Base-by-base conservation (phyloP, 2,113 vertebrate genomes). In the Rallus limicola region DNA sequence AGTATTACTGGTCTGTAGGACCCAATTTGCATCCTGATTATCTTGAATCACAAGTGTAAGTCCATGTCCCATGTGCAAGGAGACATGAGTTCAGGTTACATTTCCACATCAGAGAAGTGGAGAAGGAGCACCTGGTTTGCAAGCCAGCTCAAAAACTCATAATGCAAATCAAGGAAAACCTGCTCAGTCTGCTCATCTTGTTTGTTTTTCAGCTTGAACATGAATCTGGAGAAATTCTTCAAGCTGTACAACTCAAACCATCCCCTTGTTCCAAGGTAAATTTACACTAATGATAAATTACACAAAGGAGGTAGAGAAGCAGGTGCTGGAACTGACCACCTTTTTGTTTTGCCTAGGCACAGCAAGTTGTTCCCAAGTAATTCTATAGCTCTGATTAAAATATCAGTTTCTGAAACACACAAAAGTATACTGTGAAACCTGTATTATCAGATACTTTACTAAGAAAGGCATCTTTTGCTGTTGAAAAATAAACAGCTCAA, bases 351-450 rank as follows among this genome's bases (percentile, higher is more conserved):
- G 69, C 33, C n/a, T 19, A 67, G 19, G 33, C 33, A 85, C 46
- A 87, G 46, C 12, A 65, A 71, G 72, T 76, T 5, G 4, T 89
- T 88, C 29, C 33, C 60, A 52, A 82, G 59, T 56, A 88, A 69
- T 90, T 53, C 70, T 70, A 40, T 8, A 55, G 3, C 26, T 86
- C 76, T 84, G 65, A 95, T 95, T 93, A 92, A 97, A 96, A 88
- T 46, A 65, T 53, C 86, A 13, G 59, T 34, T 88, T 91, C 76
- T 67, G 42, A 95, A 94, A 36, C 4, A 67, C 48, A 36, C 15
- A 38, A 63, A 46, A 86, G 12, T 25, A 56, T 33, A 68, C 46
- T 18, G 44, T 75, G n/a, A 95, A 75, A 56, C 87, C 46, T 94
- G 31, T 88, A 34, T 94, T 90, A 95, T 69, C 70, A 42, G 31